phyloP scores from a whole-genome alignment of 2,113 vertebrate genomes.

The Cebidichthys violaceus region DNA sequence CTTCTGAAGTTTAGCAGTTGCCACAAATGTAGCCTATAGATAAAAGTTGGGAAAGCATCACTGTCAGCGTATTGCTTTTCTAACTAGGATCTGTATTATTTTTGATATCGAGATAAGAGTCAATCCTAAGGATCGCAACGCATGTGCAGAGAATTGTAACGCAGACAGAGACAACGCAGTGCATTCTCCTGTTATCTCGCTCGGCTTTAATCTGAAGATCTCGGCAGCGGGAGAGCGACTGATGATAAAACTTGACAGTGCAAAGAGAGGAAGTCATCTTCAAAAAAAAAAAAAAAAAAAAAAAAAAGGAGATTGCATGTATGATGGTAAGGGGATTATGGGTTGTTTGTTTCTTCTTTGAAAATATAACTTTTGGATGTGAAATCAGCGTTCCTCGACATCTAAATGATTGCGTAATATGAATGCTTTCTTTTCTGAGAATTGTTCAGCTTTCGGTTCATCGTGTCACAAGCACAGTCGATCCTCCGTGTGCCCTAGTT shows the following conservation, averaged over 20 bases:
- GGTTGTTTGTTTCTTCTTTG: constrained; percentile 39
- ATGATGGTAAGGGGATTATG: constrained; percentile 32
- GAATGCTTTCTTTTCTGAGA: constrained; percentile 24
- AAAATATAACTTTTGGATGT: constrained; percentile 39
- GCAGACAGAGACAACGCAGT: constrained; percentile 2
- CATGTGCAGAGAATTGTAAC: constrained; percentile 23
- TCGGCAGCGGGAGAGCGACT: constrained; percentile 11
- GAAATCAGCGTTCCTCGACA: constrained; percentile 19
- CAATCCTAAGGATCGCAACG: neutral
- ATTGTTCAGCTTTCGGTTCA: constrained; percentile 31
- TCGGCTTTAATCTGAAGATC: constrained; percentile 54
- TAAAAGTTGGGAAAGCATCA: constrained; percentile 14
- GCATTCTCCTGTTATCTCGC: constrained; percentile 28
- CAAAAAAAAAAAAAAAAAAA: neutral
- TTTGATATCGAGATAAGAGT: constrained; percentile 24
- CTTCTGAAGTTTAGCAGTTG: constrained; percentile 54
- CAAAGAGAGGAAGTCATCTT: constrained; percentile 43
- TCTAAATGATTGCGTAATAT: constrained; percentile 39
- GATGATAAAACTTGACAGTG: constrained; percentile 50
- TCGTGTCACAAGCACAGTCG: constrained; percentile 25
- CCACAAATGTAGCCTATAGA: constrained; percentile 48
- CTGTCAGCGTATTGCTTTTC: constrained; percentile 7
- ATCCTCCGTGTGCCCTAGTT: constrained; percentile 60
- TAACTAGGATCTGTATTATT: constrained; percentile 34
- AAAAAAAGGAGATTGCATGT: constrained; percentile 17